Evolutionary conservation across 2,888 invertebrate genomes (phyloP), one percentile per base, ranked within the genome.

Genomic region (Gymnoscelis rufifasciata): DNA sequence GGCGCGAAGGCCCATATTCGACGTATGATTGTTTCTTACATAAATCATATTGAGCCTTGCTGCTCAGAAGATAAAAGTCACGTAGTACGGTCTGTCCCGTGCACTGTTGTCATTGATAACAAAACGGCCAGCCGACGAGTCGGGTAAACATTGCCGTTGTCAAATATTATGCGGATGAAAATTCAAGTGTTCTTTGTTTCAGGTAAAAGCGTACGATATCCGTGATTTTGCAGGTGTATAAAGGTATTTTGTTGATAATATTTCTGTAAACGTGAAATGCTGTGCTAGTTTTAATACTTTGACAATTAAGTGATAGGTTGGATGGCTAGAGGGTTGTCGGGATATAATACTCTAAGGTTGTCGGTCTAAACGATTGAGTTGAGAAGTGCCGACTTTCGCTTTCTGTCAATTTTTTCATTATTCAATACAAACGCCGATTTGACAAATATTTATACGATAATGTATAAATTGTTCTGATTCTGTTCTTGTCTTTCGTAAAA

Each of bases 131-230:
- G 56, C 69, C 64, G 64, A 62, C 70, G 64, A 64, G 69, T 67
- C 68, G 68, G 70, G 78, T 75, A 80, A 79, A 83, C 74, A 80
- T 75, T 69, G 70, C 69, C 72, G 73, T 75, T 75, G 74, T 76
- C 74, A 74, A 79, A 80, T 78, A 80, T 80, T 78, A 74, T 76
- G 71, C 68, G 71, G 69, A 77, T 76, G 68, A 76, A 79, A 78
- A 80, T 78, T 77, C 74, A 71, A 72, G 71, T 67, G 70, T 73
- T 74, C 72, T 72, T 73, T 72, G 68, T 75, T 68, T 69, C 70
- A 61, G 54, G 48, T 58, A 56, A 51, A 48, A 52, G 58, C 57
- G 51, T 44, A 51, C 58, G 56, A 57, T 63, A 57, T 54, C 56
- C 57, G 39, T 38, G 45, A 47, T 47, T 44, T 42, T 47, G 7